A percentile compares a stretch with the other conserved stretches of the same genome.
Evolutionary conservation across 2,113 vertebrate species (phyloP).

Genomic region (Tauraco erythrolophus): DNA sequence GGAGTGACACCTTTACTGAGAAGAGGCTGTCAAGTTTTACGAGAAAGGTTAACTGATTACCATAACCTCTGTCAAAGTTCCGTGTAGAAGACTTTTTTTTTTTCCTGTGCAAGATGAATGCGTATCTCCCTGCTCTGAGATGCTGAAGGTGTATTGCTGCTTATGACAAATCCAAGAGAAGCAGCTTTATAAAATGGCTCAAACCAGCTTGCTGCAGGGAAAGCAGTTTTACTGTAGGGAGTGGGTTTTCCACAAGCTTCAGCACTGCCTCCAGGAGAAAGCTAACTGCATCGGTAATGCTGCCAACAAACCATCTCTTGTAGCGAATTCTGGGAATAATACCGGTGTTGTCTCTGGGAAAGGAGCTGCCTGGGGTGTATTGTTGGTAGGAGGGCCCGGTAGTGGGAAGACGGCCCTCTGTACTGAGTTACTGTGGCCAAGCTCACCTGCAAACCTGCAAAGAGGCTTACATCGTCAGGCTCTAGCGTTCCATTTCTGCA

Average conservation of each 20-base stretch:
- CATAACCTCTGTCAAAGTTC: not conserved
- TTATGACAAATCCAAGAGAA: conserved; percentile 79
- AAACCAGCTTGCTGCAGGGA: conserved; percentile 95
- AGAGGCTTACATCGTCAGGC: conserved; percentile 88
- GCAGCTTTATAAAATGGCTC: conserved; percentile 89
- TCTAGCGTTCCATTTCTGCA: conserved; percentile 95
- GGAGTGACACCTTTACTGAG: conserved; percentile 45
- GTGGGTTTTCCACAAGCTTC: conserved; percentile 99
- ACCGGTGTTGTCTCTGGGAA: conserved; percentile 77
- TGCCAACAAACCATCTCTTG: conserved; percentile 77
- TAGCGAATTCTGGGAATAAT: conserved; percentile 75
- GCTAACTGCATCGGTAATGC: conserved; percentile 78
- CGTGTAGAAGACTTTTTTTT: not conserved
- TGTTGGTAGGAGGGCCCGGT: conserved; percentile 94
- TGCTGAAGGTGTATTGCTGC: conserved; percentile 57
- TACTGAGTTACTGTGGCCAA: conserved; percentile 95
- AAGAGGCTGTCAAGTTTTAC: conserved; percentile 7
- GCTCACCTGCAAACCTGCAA: conserved; percentile 83
- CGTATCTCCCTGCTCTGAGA: not conserved
- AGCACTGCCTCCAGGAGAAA: conserved; percentile 98
- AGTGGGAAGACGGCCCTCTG: conserved; percentile 95
- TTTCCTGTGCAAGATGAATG: not conserved
- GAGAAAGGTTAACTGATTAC: not conserved
- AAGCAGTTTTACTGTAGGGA: conserved; percentile 98
- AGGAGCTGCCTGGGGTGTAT: conserved; percentile 89